Percentiles rank a stretch among this genome's conserved stretches.
Conservation (phyloP, 2,113 vertebrate genomes). For the Oophaga pumilio region DNA sequence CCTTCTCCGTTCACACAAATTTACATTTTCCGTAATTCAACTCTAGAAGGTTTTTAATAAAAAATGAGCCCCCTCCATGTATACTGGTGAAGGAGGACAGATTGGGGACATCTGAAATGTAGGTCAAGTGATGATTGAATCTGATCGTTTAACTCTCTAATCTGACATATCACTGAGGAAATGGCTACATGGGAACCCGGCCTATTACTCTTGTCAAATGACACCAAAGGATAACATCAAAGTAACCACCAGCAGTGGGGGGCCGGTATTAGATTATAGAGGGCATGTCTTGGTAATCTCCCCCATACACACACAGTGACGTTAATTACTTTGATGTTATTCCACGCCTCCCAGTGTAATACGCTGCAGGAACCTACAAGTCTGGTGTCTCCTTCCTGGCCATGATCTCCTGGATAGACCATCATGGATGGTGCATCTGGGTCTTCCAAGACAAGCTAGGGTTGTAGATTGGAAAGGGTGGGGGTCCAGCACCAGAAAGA, state of each 20-base stretch:
- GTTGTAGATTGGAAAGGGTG: background rate
- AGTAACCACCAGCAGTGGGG: background rate
- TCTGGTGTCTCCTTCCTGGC: background rate
- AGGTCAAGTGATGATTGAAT: background rate
- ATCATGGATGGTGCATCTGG: background rate
- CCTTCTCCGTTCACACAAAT: no score
- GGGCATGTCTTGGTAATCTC: background rate
- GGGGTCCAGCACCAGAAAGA: background rate
- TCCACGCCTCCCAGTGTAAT: background rate
- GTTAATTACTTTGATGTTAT: conserved; percentile 9
- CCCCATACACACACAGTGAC: background rate
- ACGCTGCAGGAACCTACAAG: background rate
- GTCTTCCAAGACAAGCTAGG: background rate
- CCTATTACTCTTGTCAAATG: conserved; percentile 12
- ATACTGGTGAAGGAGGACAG: background rate
- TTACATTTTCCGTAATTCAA: no score
- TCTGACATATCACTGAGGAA: background rate
- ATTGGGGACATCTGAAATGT: background rate
- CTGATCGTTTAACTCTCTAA: background rate
- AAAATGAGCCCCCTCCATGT: background rate
- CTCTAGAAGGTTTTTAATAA: no score
- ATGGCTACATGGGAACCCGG: background rate
- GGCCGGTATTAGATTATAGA: background rate
- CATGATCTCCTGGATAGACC: background rate
- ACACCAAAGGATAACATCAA: background rate